A percentile compares a stretch with the other conserved stretches of the same genome.
phyloP scores from a whole-genome alignment of 2,888 invertebrate species.

The Agriopis leucophaearia region DNA sequence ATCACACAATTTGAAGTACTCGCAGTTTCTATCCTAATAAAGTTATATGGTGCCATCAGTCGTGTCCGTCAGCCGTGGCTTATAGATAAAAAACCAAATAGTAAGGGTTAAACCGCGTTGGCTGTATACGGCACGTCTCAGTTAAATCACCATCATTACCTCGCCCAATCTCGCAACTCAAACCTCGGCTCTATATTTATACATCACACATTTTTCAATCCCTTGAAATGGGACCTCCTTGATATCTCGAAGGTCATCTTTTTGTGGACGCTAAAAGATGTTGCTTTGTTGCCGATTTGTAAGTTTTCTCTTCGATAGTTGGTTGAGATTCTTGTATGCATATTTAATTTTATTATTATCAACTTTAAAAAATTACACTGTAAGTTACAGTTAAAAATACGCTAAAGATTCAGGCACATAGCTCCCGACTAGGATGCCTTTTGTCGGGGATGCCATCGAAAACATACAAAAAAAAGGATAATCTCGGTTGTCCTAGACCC shows the following conservation, averaged over 20 bases:
- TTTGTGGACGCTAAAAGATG: constrained; percentile 18
- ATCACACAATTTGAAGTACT: too few species aligned
- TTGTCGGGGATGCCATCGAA: too few species aligned
- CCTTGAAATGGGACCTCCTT: constrained; percentile 51
- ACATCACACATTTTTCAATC: constrained; percentile 61
- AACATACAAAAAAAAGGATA: too few species aligned
- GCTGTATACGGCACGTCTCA: constrained; percentile 58
- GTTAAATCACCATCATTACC: constrained; percentile 69
- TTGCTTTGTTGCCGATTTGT: constrained; percentile 23
- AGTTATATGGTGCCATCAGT: too few species aligned
- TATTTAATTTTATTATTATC: background rate
- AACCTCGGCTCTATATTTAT: constrained; percentile 49
- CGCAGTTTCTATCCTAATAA: too few species aligned
- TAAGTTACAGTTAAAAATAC: too few species aligned
- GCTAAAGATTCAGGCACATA: too few species aligned
- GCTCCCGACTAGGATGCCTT: too few species aligned
- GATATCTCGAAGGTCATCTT: constrained; percentile 47
- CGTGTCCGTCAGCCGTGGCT: background rate
- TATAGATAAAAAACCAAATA: constrained; percentile 15
- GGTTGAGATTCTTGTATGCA: too few species aligned
- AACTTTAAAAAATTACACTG: too few species aligned
- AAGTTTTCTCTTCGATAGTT: background rate
- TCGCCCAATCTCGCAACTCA: constrained; percentile 60
- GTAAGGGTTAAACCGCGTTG: constrained; percentile 48
- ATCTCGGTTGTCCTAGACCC: too few species aligned